A percentile compares a stretch with the other conserved stretches of the same genome.
These are phyloP conservation scores for Germaria angustata DNA, from an alignment of 2,888 invertebrate genomes.

Conservation along the genomic window DNA sequence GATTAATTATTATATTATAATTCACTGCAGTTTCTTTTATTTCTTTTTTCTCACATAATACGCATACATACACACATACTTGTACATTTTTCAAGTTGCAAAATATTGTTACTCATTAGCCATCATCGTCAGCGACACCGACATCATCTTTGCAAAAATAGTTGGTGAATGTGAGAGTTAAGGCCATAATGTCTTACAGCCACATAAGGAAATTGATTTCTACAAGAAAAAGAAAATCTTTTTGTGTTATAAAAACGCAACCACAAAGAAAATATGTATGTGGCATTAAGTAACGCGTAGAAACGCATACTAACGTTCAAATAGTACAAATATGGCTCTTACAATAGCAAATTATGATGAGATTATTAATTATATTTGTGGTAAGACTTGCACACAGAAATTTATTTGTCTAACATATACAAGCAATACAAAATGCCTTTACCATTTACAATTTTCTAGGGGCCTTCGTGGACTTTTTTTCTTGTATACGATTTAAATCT, in stretches of 20 bases:
- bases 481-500: too few species aligned
- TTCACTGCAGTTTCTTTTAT: conserved; percentile 3
- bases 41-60: neutral
- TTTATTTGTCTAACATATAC: neutral
- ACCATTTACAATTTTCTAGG: too few species aligned
- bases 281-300: conserved; percentile 46
- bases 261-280: conserved; percentile 64
- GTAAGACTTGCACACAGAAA: neutral
- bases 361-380: conserved; percentile 76
- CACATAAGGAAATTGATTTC: conserved; percentile 25
- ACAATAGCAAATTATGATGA: conserved; percentile 77
- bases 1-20: conserved; percentile 51
- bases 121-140: neutral
- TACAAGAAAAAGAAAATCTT: conserved; percentile 16
- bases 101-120: conserved; percentile 33
- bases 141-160: conserved; percentile 7
- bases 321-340: conserved; percentile 50
- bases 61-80: neutral
- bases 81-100: neutral
- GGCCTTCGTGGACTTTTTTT: too few species aligned
- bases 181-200: conserved; percentile 9
- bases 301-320: conserved; percentile 11
- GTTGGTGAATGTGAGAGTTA: conserved; percentile 31
- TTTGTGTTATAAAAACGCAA: conserved; percentile 55
- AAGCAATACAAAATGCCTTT: too few species aligned